Base-by-base conservation (phyloP, 2,888 invertebrate species). In the Lymantria monacha region DNA sequence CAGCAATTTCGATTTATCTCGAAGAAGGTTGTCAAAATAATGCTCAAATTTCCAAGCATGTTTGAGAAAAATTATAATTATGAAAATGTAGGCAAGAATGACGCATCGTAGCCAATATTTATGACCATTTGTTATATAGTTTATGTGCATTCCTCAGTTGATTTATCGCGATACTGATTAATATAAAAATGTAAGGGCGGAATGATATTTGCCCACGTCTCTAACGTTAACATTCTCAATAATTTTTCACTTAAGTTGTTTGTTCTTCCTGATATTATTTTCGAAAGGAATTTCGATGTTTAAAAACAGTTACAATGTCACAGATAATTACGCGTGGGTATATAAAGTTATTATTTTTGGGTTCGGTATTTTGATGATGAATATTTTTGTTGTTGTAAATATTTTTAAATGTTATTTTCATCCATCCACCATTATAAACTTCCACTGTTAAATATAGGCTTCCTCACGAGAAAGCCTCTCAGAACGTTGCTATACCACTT, bases 241-340 rank as follows among this genome's bases (percentile, higher is more conserved):
- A 56, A 55, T 36, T 57, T 52, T 49, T 42, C 44, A 14, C 50
- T 57, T 49, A 60, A 47, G 41, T 44, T 56, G 46, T 48, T 54
- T n/a, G n/a, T 57, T 63, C 54, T 60, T 67, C 67, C 53, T 57
- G 33, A 10, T 43, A 46, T 51, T 63, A 65, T 66, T 62, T 57
- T 42, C 38, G 15, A 38, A 30, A 43, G 46, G 46, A 46, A 50
- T 44, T 38, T 44, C 36, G 44, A 1, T 13, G 46, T 31, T 33
- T 48, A 12, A 42, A 43, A 49, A 47, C 44, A 47, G 41, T 13
- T 42, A 47, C 49, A 45, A 46, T 44, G 43, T 44, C 42, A 42
- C 12, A 13, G 7, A 9, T 7, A 30, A 37, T 13, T 7, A 33
- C 11, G 22, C 22, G 22, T 22, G 22, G 22, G 22, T 22, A 22